A percentile compares a stretch with the other conserved stretches of the same genome.
These are phyloP conservation scores for Microcebus murinus DNA, from an alignment of 2,113 vertebrate species.

Conservation along the genomic window DNA sequence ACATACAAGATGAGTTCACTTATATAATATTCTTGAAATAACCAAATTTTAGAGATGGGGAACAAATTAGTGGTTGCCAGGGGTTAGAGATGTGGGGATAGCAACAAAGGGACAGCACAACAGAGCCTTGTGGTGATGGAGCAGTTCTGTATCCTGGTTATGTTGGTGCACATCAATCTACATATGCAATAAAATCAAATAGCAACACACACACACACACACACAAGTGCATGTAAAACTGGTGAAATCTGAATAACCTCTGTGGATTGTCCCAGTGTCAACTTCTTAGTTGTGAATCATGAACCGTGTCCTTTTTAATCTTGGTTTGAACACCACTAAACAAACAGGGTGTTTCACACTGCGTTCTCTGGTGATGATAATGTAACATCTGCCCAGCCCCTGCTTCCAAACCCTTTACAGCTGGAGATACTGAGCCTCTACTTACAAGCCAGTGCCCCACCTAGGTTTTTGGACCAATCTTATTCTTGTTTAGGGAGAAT, in stretches of 20 bases:
- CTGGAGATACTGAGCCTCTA: background rate
- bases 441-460: background rate
- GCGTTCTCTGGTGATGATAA: background rate
- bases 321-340: constrained; percentile 3
- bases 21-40: background rate
- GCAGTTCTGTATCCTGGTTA: background rate
- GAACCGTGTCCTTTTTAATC: background rate
- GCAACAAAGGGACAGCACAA: background rate
- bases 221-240: background rate
- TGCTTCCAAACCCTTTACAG: background rate
- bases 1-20: background rate
- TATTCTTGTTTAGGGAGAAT: background rate
- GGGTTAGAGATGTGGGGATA: background rate
- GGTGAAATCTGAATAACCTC: background rate
- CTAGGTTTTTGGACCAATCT: background rate
- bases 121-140: background rate
- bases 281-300: background rate
- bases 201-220: background rate
- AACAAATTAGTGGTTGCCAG: background rate
- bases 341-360: background rate
- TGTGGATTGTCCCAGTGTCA: background rate
- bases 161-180: background rate
- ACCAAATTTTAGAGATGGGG: background rate
- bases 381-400: background rate
- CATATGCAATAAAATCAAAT: background rate